Evolutionary conservation across 1,140 invertebrate genomes (phyloP).

Genomic region (Melanaphis sacchari): DNA sequence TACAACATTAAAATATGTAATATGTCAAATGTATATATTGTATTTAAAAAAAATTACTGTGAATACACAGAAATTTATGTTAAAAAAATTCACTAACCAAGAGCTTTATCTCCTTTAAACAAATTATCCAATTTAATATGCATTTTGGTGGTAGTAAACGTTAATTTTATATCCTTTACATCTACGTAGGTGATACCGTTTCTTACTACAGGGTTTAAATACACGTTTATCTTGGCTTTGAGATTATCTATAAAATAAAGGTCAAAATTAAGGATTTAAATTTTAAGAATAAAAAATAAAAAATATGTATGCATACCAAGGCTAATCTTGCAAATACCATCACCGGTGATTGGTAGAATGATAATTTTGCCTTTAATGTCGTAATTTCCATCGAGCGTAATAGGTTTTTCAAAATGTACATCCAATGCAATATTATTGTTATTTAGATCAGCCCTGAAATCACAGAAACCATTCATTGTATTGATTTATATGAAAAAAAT

Average conservation of each 20-base stretch:
- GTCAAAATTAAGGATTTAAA: background rate
- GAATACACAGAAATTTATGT: background rate
- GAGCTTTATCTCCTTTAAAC: slow-evolving; percentile 62
- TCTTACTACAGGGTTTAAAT: slow-evolving; percentile 57
- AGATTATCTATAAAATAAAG: slow-evolving; percentile 59
- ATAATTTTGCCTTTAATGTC: slow-evolving; percentile 62
- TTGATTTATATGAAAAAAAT: background rate
- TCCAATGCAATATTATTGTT: slow-evolving; percentile 56
- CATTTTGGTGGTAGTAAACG: slow-evolving; percentile 59
- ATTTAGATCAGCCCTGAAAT: slow-evolving; percentile 58
- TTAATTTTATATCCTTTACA: slow-evolving; percentile 58
- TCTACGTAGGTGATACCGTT: slow-evolving; percentile 58
- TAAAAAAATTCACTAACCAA: slow-evolving; percentile 57
- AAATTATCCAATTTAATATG: slow-evolving; percentile 60
- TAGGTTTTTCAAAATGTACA: slow-evolving; percentile 44
- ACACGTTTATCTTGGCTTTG: slow-evolving; percentile 57
- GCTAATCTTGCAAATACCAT: slow-evolving; percentile 60
- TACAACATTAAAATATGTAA: background rate
- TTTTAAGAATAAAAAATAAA: background rate
- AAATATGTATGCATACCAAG: slow-evolving; percentile 59
- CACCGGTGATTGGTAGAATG: slow-evolving; percentile 61
- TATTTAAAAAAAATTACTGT: background rate
- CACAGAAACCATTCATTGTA: background rate
- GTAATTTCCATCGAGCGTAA: slow-evolving; percentile 60
- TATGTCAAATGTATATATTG: background rate